These are phyloP conservation scores for Trichacis sp. DNA, from an alignment of 2,888 invertebrate genomes.

Conservation along the genomic window DNA sequence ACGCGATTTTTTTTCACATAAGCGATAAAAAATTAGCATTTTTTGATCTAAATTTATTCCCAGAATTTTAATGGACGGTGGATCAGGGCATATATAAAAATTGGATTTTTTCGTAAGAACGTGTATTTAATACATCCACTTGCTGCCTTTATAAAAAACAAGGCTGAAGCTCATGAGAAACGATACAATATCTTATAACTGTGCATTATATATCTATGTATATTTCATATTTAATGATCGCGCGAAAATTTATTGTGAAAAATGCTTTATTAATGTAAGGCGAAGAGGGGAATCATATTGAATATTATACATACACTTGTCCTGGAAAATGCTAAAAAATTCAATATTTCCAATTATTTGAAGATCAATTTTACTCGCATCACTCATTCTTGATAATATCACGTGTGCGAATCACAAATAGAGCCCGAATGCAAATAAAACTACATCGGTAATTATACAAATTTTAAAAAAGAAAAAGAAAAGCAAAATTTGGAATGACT, in stretches of 20 bases:
- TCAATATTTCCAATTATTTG: too few species aligned
- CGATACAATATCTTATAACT: slow-evolving; percentile 48
- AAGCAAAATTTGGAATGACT: too few species aligned
- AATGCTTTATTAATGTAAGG: slow-evolving; percentile 54
- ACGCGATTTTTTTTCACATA: too few species aligned
- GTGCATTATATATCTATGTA: slow-evolving; percentile 48
- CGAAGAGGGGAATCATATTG: slow-evolving; percentile 54
- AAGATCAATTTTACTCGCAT: too few species aligned
- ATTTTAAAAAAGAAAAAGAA: too few species aligned
- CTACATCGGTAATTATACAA: neutral
- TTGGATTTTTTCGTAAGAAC: slow-evolving; percentile 52
- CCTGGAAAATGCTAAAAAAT: too few species aligned
- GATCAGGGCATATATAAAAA: too few species aligned
- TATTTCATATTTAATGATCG: slow-evolving; percentile 39
- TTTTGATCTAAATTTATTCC: too few species aligned
- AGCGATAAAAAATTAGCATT: too few species aligned
- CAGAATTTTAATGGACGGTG: too few species aligned
- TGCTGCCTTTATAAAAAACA: slow-evolving; percentile 46
- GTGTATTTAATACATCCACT: slow-evolving; percentile 51
- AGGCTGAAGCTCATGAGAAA: slow-evolving; percentile 60
- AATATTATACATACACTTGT: slow-evolving; percentile 48
- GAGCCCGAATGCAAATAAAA: slow-evolving; percentile 27
- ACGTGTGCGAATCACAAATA: slow-evolving; percentile 26
- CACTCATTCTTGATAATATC: slow-evolving; percentile 17
- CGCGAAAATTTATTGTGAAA: slow-evolving; percentile 44